Conservation (phyloP, 2,113 vertebrate species). For the Choloepus hoffmanni region DNA sequence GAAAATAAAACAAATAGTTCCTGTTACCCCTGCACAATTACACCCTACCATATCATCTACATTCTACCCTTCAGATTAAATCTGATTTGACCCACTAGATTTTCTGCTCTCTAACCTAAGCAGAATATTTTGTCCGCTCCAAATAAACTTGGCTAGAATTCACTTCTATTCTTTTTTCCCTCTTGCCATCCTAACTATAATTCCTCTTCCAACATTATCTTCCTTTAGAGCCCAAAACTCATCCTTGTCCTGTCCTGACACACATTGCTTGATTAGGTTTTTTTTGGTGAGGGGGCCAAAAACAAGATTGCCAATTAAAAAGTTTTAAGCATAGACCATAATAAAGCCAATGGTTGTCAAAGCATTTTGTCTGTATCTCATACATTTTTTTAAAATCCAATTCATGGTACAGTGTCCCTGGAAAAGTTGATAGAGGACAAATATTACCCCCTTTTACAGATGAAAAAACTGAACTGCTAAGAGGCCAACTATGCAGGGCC, state of each 20-base stretch:
- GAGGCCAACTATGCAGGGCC: not conserved
- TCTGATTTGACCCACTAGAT: not conserved
- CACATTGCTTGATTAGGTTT: not conserved
- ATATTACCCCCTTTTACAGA: constrained; percentile 81
- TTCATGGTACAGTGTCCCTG: constrained; percentile 60
- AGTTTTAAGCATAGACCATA: constrained; percentile 48
- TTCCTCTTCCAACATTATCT: not conserved
- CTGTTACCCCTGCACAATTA: not conserved
- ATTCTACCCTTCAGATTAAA: constrained; percentile 3
- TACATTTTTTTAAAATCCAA: constrained; percentile 69
- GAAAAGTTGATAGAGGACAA: constrained; percentile 69
- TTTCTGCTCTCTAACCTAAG: constrained; percentile 5
- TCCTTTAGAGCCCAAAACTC: constrained; percentile 24
- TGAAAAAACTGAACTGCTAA: constrained; percentile 77
- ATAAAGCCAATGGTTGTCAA: constrained; percentile 69
- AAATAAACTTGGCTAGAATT: constrained; percentile 53
- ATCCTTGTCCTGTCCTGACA: constrained; percentile 35
- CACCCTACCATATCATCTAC: not conserved
- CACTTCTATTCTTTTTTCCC: constrained; percentile 32
- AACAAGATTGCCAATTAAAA: constrained; percentile 58
- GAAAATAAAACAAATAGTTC: constrained; percentile 13
- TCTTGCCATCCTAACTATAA: constrained; percentile 24
- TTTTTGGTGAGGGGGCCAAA: constrained; percentile 78
- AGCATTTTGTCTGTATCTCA: constrained; percentile 64
- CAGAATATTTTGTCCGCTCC: not conserved